Evolutionary conservation across 2,888 invertebrate species (phyloP), one percentile per base, ranked within the genome.

Genomic region (Leptinotarsa peninsularis): DNA sequence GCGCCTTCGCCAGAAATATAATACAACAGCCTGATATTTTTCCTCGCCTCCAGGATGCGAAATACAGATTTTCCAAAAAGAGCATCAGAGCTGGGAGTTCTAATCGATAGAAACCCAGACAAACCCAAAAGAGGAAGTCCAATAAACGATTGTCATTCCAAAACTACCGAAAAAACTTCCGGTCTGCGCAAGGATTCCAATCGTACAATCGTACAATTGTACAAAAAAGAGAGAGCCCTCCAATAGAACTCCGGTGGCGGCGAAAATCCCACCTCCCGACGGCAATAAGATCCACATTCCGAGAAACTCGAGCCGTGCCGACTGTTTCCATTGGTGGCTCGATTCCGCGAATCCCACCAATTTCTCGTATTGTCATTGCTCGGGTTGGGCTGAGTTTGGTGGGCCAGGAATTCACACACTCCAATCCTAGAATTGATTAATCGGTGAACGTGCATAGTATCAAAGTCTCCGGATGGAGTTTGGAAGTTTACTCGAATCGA

Each of bases 301-400:
- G 86, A 88, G 87, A 87, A 87, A 87, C 86, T 87, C 86, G 82
- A 83, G 83, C 83, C 75, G 84, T 84, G 85, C 85, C 85, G 85
- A 85, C 85, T 86, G 85, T 85, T 84, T 82, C 85, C 82, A 88
- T 88, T 88, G 88, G 88, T 81, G 80, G 83, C 73, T 80, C 80
- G 83, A 83, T 84, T 86, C 86, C 87, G 84, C 87, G 87, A 87
- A 87, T 87, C 87, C 85, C 84, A 83, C 85, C 84, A 86, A 87
- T 88, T 88, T 88, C 88, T 87, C 86, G 84, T 85, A 87, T 88
- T 88, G 88, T 88, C 88, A 88, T 87, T 88, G 87, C 85, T 81
- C 83, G 81, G 81, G 81, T 81, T 82, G 82, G 80, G 77, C 72
- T 58, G 79, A 17, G 52, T 52, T 15, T 69, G 79, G 81, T 78